A percentile compares a stretch with the other conserved stretches of the same genome.
phyloP scores from a whole-genome alignment of 2,888 invertebrate genomes.

The Matsumyia berberina region DNA sequence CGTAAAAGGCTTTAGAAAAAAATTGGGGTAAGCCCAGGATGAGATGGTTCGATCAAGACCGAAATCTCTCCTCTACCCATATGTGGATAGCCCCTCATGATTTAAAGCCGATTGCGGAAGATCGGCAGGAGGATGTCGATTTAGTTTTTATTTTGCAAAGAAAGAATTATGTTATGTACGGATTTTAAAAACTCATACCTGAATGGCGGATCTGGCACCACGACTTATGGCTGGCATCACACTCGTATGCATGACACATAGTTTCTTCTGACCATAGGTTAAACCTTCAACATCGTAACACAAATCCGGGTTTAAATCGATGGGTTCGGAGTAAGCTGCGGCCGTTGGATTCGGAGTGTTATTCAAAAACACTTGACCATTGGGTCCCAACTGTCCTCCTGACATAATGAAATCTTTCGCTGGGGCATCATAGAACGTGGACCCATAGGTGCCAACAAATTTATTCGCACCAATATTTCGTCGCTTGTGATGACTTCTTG shows the following conservation, averaged over 20 bases:
- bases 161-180: too few relatives aligned
- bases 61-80: too few relatives aligned
- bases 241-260: constrained; percentile 83
- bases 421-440: constrained; percentile 79
- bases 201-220: constrained; percentile 84
- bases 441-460: constrained; percentile 77
- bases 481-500: constrained; percentile 81
- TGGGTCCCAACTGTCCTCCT: constrained; percentile 78
- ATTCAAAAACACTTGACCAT: constrained; percentile 76
- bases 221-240: constrained; percentile 84
- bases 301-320: constrained; percentile 83
- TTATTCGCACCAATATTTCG: constrained; percentile 80
- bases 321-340: constrained; percentile 81
- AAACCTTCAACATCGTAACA: constrained; percentile 83
- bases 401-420: constrained; percentile 81
- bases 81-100: too few relatives aligned
- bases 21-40: too few relatives aligned
- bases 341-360: constrained; percentile 79
- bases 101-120: too few relatives aligned
- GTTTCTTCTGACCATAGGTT: constrained; percentile 83
- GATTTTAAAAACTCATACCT: constrained; percentile 78
- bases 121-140: too few relatives aligned
- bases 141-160: too few relatives aligned
- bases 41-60: too few relatives aligned
- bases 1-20: too few relatives aligned